Percentiles rank a stretch among this genome's conserved stretches.
phyloP scores from a whole-genome alignment of 2,888 invertebrate species.

The Hypomecis punctinalis region DNA sequence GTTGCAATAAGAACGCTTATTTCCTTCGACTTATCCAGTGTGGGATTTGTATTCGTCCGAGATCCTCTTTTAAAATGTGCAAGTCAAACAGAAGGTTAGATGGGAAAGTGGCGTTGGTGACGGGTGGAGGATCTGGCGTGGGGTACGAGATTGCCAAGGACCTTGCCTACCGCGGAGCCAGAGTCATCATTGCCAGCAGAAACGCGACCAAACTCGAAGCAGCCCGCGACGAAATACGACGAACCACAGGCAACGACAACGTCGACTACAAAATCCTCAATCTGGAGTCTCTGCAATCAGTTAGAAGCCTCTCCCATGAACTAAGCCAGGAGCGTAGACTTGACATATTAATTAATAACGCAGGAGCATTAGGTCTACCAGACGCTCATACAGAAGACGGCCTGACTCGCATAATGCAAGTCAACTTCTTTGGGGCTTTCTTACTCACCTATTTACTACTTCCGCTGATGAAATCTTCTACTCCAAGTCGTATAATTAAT shows the following conservation, averaged over 20 bases:
- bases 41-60: not conserved
- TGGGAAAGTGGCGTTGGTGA: conserved; percentile 88
- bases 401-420: conserved; percentile 87
- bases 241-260: conserved; percentile 88
- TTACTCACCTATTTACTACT: conserved; percentile 88
- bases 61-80: conserved; percentile 35
- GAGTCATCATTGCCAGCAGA: conserved; percentile 88
- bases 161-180: conserved; percentile 89
- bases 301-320: conserved; percentile 86
- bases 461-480: conserved; percentile 79
- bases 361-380: conserved; percentile 76
- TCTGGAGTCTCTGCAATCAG: conserved; percentile 77
- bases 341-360: conserved; percentile 87
- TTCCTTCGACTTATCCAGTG: conserved; percentile 7
- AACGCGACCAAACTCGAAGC: conserved; percentile 85
- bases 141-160: conserved; percentile 90
- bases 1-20: conserved; percentile 8
- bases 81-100: conserved; percentile 50
- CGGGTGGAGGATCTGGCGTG: conserved; percentile 92
- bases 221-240: conserved; percentile 88
- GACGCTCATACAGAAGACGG: conserved; percentile 86
- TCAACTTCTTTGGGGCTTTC: conserved; percentile 90
- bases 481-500: conserved; percentile 86
- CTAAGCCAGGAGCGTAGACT: conserved; percentile 81
- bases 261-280: conserved; percentile 85